These are phyloP conservation scores for Trematomus loennbergii DNA, from an alignment of 2,113 vertebrate genomes.

Conservation along the genomic window DNA sequence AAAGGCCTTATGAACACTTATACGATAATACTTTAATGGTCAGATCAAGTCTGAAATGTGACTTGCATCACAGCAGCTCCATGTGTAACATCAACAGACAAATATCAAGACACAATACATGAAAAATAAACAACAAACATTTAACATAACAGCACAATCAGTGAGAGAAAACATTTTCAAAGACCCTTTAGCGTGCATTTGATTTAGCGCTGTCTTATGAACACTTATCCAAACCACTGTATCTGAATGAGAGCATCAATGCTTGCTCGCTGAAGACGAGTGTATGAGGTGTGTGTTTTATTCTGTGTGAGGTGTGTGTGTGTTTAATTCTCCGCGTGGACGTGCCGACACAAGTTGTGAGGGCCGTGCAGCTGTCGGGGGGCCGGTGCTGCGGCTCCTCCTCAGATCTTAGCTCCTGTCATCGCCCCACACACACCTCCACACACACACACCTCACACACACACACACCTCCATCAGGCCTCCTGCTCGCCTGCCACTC, in stretches of 20 bases:
- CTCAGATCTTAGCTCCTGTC: constrained; percentile 82
- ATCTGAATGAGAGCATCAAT: background rate
- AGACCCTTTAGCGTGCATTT: too few species aligned
- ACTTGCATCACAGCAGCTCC: too few species aligned
- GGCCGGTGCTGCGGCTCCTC: constrained; percentile 51
- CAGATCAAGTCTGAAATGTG: too few species aligned
- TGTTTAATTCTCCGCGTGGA: constrained; percentile 43
- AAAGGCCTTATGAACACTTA: too few species aligned
- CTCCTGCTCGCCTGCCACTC: constrained; percentile 78
- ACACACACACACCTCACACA: too few species aligned
- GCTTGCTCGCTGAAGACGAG: constrained; percentile 19
- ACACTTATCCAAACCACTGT: background rate
- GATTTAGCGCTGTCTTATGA: too few species aligned
- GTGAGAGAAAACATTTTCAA: too few species aligned
- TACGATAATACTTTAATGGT: too few species aligned
- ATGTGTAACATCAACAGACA: too few species aligned
- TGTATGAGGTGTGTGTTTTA: constrained; percentile 36
- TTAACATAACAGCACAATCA: too few species aligned
- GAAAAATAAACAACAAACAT: too few species aligned
- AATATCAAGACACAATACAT: too few species aligned
- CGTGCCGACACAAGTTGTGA: constrained; percentile 77
- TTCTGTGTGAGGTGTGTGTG: constrained; percentile 17
- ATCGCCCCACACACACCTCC: constrained; percentile 64
- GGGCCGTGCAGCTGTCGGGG: constrained; percentile 75
- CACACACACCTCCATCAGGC: constrained; percentile 81